Evolutionary conservation across 2,113 vertebrate species (phyloP).

Genomic region (Morone chrysops): DNA sequence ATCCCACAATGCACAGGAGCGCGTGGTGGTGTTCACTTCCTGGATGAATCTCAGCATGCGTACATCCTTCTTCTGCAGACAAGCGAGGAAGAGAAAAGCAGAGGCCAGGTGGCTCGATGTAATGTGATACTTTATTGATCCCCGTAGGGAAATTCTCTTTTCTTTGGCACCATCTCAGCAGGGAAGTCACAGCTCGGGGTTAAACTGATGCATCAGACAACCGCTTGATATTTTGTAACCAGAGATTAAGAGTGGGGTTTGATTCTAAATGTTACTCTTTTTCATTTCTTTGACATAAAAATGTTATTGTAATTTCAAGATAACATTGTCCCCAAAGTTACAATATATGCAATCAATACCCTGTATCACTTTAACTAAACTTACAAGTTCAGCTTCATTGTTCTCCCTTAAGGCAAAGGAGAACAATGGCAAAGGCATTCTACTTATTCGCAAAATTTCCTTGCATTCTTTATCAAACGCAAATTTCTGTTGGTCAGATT

Average conservation of each 20-base stretch:
- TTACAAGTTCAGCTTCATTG: not conserved
- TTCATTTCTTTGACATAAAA: not conserved
- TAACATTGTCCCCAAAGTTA: not conserved
- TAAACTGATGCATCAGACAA: not conserved
- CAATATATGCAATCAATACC: not conserved
- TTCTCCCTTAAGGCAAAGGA: not conserved
- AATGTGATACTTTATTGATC: slow-evolving; percentile 30
- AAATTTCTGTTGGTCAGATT: slow-evolving; percentile 8
- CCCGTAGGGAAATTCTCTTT: not conserved
- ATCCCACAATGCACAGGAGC: slow-evolving; percentile 95
- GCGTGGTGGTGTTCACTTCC: slow-evolving; percentile 97
- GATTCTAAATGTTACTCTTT: not conserved
- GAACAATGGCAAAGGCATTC: not conserved
- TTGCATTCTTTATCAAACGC: slow-evolving; percentile 4
- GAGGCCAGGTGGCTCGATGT: not conserved
- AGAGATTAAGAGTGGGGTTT: not conserved
- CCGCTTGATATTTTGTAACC: not conserved
- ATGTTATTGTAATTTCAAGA: not conserved
- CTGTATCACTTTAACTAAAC: not conserved
- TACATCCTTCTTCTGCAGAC: slow-evolving; percentile 93
- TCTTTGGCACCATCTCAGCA: slow-evolving; percentile 23
- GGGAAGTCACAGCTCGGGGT: slow-evolving; percentile 26
- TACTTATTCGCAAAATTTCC: not conserved
- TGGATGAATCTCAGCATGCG: slow-evolving; percentile 97
- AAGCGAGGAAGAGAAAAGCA: not conserved